phyloP scores from a whole-genome alignment of 2,888 invertebrate species.

The Nomada flava region DNA sequence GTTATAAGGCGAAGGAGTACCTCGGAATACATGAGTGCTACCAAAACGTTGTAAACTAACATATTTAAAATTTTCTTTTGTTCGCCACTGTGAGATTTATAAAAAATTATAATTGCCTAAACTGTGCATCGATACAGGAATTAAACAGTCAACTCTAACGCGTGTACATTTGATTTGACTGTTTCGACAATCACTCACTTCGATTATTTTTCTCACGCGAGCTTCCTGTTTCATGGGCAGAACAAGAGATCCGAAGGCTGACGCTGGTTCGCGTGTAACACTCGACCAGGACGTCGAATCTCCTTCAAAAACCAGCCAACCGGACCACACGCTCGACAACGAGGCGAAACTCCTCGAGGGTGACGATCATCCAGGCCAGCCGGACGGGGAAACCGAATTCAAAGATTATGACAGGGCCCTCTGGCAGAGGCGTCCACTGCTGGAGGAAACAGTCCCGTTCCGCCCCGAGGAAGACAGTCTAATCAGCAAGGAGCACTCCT shows the following conservation, averaged over 20 bases:
- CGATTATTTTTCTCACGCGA: neutral
- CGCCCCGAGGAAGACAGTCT: conserved; percentile 65
- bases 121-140: no score
- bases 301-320: neutral
- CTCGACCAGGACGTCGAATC: conserved; percentile 7
- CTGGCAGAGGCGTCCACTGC: conserved; percentile 43
- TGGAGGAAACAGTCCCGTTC: conserved; percentile 44
- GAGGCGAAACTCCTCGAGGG: neutral
- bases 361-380: neutral
- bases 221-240: conserved; percentile 25
- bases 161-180: no score
- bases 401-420: conserved; percentile 44
- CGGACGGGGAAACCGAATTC: neutral
- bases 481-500: conserved; percentile 75
- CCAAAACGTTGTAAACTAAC: no score
- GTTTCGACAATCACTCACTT: no score
- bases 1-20: no score
- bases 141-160: no score
- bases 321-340: neutral
- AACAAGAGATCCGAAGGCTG: neutral
- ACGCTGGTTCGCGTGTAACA: neutral
- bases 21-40: no score
- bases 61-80: no score
- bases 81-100: no score
- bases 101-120: no score